Base-by-base conservation (phyloP, 2,113 vertebrate genomes). In the Nestor notabilis region DNA sequence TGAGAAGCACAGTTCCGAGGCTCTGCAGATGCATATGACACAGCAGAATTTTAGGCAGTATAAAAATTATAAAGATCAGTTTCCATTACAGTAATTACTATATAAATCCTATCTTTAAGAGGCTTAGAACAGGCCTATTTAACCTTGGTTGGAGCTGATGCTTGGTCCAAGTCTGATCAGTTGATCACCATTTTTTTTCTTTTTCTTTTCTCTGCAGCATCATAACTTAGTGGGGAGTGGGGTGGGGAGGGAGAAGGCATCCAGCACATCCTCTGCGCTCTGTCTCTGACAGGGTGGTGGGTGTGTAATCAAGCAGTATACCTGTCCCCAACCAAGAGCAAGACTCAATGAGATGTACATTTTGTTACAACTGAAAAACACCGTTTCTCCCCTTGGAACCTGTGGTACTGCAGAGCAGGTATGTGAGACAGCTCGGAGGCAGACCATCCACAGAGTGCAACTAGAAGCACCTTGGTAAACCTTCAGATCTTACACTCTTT, bases 61-160 rank as follows among this genome's bases (percentile, higher is more conserved):
- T 89, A 89, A 94, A 93, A 97, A 90, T 89, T 89, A 78, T 89
- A 96, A 96, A 96, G 94, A 93, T 97, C 94, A 31, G 66, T 92
- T 95, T 97, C 96, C 93, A 96, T 97, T 97, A 97, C 94, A 68
- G 65, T 97, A 96, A 96, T 96, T 96, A 81, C 95, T 82, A 44
- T 96, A 97, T 97, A 96, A 97, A 96, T 97, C 92, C 87, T 91
- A 79, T 81, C 65, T 92, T 83, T 75, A 77, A 94, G 83, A 89
- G 80, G 87, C 94, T 94, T 94, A 90, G 83, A 93, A 92, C 78
- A 91, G 92, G 92, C 83, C 94, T 96, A 10, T 93, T 95, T 97
- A 97, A 96, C 96, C 95, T 95, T 95, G 86, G 80, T 83, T 95
- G 83, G 74, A 94, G 85, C 77, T 65, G 91, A 95, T 66, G 28